Base-by-base conservation (phyloP, 2,888 invertebrate species). In the Tortricodes alternella region DNA sequence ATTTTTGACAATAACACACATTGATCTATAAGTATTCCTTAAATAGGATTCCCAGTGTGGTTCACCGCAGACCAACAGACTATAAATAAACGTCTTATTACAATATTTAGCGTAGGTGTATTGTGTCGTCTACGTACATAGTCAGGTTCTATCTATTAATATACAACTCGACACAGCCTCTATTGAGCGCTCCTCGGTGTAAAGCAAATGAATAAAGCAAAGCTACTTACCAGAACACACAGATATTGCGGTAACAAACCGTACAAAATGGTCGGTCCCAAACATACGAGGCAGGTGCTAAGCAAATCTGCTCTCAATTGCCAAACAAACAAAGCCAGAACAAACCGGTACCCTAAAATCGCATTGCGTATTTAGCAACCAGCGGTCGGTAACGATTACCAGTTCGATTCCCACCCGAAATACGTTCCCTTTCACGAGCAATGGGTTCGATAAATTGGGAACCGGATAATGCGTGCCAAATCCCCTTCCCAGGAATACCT, bases 341-440 rank as follows among this genome's bases (percentile, higher is more conserved):
- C 53, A 55, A 43, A 53, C 32, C 35, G 37, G 38, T 41, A 55
- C 52, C 46, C 48, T 27, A 37, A 29, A 41, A 38, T 44, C 57
- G 46, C 61, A 62, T 61, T 61, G 59, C 58, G 59, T 61, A 62
- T 62, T 62, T 62, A 62, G 58, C 58, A 18, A 46, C 52, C 15
- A 44, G 51, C 32, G 29, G 55, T 53, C 53, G 59, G 60, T 55
- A 53, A 46, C 58, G 52, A 60, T 59, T 48, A 59, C 32, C 46
- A 56, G 50, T 44, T 50, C 50, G 50, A 56, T 56, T 56, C 44
- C 49, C 29, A 39, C 44, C 37, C 48, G 48, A 41, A 56, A 56
- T 56, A 56, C 56, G 50, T 50, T 56, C 37, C 48, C 50, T 56
- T 56, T 56, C 56, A 56, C 44, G 56, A 43, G 50, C 56, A 50